phyloP scores from a whole-genome alignment of 1,140 invertebrate genomes.

The Drosophila varians region DNA sequence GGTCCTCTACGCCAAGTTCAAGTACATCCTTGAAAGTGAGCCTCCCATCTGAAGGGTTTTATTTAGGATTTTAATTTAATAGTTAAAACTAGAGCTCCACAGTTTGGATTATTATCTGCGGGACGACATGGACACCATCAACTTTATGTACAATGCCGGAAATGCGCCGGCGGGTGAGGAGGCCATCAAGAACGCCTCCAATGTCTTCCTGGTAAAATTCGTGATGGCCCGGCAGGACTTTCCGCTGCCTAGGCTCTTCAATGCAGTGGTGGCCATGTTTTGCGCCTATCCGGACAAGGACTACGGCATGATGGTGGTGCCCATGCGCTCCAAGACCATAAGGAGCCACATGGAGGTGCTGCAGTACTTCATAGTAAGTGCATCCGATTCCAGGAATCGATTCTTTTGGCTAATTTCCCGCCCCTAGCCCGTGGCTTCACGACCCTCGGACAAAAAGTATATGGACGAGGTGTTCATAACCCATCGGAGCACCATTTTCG shows the following conservation, averaged over 20 bases:
- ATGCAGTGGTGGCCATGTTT: conserved; percentile 49
- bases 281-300: conserved; percentile 67
- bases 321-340: neutral
- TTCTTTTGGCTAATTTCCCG: neutral
- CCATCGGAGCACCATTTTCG: conserved; percentile 62
- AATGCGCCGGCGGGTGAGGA: neutral
- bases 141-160: conserved; percentile 23
- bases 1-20: conserved; percentile 37
- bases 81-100: conserved; percentile 26
- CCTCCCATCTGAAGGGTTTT: neutral
- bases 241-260: conserved; percentile 37
- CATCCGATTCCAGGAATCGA: too few species aligned
- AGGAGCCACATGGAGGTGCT: conserved; percentile 39
- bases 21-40: conserved; percentile 52
- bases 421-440: conserved; percentile 38
- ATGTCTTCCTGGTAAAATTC: conserved; percentile 62
- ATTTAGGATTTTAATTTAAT: too few species aligned
- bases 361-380: conserved; percentile 62
- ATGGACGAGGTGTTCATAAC: conserved; percentile 51
- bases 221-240: conserved; percentile 35
- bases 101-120: conserved; percentile 38
- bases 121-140: neutral
- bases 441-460: conserved; percentile 27
- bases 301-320: conserved; percentile 61
- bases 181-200: conserved; percentile 22